Percentiles rank a stretch among this genome's conserved stretches.
phyloP scores from a whole-genome alignment of 2,888 invertebrate genomes.

The Caenorhabditis sulstoni region DNA sequence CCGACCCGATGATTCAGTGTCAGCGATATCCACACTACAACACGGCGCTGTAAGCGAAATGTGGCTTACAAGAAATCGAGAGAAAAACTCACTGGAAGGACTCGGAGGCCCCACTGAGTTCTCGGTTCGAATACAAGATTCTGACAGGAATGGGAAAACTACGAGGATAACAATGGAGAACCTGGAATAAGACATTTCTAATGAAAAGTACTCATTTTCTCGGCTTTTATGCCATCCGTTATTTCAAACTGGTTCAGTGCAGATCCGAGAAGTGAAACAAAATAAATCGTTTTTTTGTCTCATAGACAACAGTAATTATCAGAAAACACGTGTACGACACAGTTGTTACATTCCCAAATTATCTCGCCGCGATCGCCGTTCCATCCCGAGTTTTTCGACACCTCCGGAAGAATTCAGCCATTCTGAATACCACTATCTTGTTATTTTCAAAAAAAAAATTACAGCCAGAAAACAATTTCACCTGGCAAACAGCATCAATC shows the following conservation, averaged over 20 bases:
- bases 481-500: slow-evolving; percentile 72
- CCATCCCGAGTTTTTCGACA: slow-evolving; percentile 67
- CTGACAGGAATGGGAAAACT: too few species aligned
- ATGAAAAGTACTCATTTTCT: too few species aligned
- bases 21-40: slow-evolving; percentile 6
- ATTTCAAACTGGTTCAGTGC: neutral
- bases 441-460: slow-evolving; percentile 37
- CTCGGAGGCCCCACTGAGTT: too few species aligned
- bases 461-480: slow-evolving; percentile 24
- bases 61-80: neutral
- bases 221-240: too few species aligned
- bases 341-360: slow-evolving; percentile 1
- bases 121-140: too few species aligned
- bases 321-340: neutral
- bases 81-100: too few species aligned
- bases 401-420: slow-evolving; percentile 69
- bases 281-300: neutral
- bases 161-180: too few species aligned
- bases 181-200: too few species aligned
- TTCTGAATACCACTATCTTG: slow-evolving; percentile 54
- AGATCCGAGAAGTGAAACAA: too few species aligned
- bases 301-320: neutral
- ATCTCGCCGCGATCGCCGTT: slow-evolving; percentile 66
- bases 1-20: slow-evolving; percentile 5
- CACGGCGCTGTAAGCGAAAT: neutral